Base-by-base conservation (phyloP, 35 echinoderm and acorn worm genomes). In the Eucidaris tribuloides region DNA sequence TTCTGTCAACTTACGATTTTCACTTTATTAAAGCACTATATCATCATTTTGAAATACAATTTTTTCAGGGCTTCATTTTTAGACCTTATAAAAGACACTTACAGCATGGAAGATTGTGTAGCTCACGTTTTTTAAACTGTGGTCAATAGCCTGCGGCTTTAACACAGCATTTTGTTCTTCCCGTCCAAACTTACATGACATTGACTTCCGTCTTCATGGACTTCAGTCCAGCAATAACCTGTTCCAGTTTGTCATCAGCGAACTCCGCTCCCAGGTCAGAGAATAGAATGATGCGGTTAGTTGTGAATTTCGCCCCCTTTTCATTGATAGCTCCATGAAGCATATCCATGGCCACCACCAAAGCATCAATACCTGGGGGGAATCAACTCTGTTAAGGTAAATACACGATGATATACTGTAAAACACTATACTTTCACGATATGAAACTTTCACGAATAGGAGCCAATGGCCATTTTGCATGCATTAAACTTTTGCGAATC, bases 181-280 rank as follows among this genome's bases (percentile, higher is more conserved):
- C n/a, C n/a, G n/a, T n/a, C n/a, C n/a, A n/a, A n/a, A n/a, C 94
- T 93, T 82, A 97, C 94, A 97, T 97, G 46, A 92, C 78, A 52
- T 93, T 99, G 5, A 99, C 46, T 59, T 93, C 86, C 71, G 91
- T 86, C 19, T 93, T 78, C 41, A 88, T 46, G 31, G 28, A 22
- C 32, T 99, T 90, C 17, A 99, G 65, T 2, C 85, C 87, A 82
- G 76, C 60, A 28, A 93, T 84, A 19, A 99, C 79, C 3, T 45
- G 43, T 3, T 99, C 82, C 9, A 93, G 30, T 48, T 93, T 90
- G 56, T 99, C 96, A 43, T 90, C 84, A 54, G 82, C 89, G 80
- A 93, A 99, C 54, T 85, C 86, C 72, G 86, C 96, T n/a, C 81
- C 96, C 1, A 99, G 82, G 33, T 99, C 82, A 48, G 86, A 89